Conservation (phyloP, 1,140 invertebrate genomes). For the Procambarus virginalis region DNA sequence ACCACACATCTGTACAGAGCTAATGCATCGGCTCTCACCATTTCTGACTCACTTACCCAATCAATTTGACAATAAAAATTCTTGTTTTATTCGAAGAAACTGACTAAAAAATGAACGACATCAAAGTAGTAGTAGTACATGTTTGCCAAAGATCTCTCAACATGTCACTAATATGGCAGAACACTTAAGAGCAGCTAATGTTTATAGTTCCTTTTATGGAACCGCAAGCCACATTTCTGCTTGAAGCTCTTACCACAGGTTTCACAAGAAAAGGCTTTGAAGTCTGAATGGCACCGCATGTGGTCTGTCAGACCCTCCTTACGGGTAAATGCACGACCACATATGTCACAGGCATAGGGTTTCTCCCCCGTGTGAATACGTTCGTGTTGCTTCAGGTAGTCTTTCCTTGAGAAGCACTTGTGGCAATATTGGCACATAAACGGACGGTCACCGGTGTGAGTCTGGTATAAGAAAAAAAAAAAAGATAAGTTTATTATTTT, state of each 20-base stretch:
- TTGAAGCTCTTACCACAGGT: constrained; percentile 69
- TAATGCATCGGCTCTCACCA: background rate
- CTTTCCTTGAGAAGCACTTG: constrained; percentile 70
- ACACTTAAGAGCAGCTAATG: constrained; percentile 45
- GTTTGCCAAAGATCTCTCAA: background rate
- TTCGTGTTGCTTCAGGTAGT: constrained; percentile 71
- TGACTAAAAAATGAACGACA: background rate
- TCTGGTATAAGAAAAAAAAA: constrained; percentile 75
- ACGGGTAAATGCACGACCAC: constrained; percentile 68
- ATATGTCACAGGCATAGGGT: constrained; percentile 68
- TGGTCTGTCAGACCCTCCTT: constrained; percentile 70
- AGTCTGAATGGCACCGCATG: constrained; percentile 70
- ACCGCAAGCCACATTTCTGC: constrained; percentile 69
- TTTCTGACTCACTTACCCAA: background rate
- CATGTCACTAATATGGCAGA: background rate
- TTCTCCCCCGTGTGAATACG: constrained; percentile 70
- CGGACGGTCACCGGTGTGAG: constrained; percentile 73
- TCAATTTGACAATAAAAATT: background rate
- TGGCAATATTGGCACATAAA: constrained; percentile 70
- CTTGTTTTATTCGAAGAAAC: background rate
- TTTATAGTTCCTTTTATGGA: constrained; percentile 70
- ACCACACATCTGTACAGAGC: background rate
- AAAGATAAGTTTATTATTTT: background rate
- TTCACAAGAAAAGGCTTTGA: constrained; percentile 69
- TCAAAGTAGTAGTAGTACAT: background rate